These are phyloP conservation scores for Corythoichthys haematopterus DNA, from an alignment of 2,113 vertebrate genomes.

Conservation along the genomic window DNA sequence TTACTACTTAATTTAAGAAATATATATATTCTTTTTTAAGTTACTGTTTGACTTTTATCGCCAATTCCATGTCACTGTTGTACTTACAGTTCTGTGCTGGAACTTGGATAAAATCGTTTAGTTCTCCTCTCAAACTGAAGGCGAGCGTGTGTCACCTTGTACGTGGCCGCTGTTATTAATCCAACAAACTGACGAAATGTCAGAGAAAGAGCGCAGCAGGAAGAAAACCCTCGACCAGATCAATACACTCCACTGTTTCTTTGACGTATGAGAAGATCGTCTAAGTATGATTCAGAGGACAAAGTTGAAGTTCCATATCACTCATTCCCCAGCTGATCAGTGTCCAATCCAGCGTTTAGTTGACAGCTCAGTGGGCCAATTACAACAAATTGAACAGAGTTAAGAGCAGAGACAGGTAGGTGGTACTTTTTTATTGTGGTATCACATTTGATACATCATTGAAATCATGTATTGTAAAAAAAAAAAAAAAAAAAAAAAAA, in stretches of 20 bases:
- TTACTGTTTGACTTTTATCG: background rate
- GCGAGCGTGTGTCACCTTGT: constrained; percentile 40
- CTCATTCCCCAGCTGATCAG: constrained; percentile 32
- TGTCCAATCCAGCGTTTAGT: constrained; percentile 40
- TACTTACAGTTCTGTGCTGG: background rate
- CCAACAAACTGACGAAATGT: constrained; percentile 34
- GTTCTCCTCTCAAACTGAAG: background rate
- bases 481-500: too few relatives aligned
- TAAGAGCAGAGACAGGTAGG: constrained; percentile 12
- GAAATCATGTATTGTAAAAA: background rate
- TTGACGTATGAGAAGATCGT: constrained; percentile 5
- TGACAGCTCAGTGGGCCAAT: constrained; percentile 36
- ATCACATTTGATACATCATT: constrained; percentile 44
- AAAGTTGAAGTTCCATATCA: constrained; percentile 63
- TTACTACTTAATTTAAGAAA: background rate
- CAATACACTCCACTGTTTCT: constrained; percentile 3
- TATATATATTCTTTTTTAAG: background rate
- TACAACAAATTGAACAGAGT: constrained; percentile 4
- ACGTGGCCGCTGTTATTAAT: constrained; percentile 44
- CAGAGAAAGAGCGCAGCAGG: constrained; percentile 17
- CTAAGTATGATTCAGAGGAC: constrained; percentile 39
- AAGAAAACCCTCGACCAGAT: constrained; percentile 17
- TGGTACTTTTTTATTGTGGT: constrained; percentile 9
- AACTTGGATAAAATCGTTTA: background rate
- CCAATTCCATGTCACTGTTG: background rate